Conservation (phyloP, 2,888 invertebrate genomes). For the Macrophya annulata region DNA sequence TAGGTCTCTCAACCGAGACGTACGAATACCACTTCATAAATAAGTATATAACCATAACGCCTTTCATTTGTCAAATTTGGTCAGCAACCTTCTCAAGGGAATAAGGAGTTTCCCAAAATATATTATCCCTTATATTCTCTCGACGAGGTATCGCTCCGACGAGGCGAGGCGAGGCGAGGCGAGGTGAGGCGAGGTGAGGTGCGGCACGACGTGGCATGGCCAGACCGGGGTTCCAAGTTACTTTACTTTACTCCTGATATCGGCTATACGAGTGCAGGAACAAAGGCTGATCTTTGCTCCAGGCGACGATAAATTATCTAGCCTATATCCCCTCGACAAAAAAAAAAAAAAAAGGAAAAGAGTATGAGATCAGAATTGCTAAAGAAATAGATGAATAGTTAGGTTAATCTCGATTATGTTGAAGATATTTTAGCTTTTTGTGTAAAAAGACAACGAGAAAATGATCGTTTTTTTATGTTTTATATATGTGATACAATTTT, state of each 20-base stretch:
- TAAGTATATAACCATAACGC: constrained; percentile 39
- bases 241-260: constrained; percentile 20
- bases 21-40: constrained; percentile 41
- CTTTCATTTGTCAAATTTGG: constrained; percentile 54
- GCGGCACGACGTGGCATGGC: no score
- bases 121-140: constrained; percentile 11
- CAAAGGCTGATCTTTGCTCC: constrained; percentile 33
- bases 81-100: constrained; percentile 21
- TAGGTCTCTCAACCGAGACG: background rate
- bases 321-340: background rate
- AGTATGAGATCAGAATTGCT: background rate
- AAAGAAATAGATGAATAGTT: background rate
- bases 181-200: no score
- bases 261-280: background rate
- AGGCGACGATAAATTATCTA: constrained; percentile 20
- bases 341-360: background rate
- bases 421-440: background rate
- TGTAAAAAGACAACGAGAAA: constrained; percentile 9
- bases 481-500: background rate
- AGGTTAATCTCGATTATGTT: background rate
- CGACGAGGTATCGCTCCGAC: background rate
- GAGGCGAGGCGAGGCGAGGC: no score
- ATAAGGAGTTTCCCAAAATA: constrained; percentile 24
- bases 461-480: background rate
- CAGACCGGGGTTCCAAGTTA: background rate